phyloP scores from a whole-genome alignment of 2,113 vertebrate species.

The Arothron firmamentum region DNA sequence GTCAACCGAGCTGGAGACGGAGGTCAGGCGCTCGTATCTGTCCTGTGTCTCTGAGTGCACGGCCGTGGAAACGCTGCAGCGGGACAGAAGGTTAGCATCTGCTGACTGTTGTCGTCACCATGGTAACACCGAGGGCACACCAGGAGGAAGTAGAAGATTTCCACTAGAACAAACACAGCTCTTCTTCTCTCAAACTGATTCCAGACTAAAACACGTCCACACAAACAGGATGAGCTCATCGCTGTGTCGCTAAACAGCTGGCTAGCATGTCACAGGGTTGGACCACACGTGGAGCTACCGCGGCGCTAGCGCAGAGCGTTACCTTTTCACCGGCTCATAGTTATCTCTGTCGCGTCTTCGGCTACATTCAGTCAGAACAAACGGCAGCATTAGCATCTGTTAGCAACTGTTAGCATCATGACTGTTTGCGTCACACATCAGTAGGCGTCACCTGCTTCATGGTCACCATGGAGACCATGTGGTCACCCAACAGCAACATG shows the following conservation, averaged over 20 bases:
- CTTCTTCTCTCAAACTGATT: too few species aligned
- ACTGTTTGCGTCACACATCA: too few species aligned
- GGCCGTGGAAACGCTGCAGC: conserved; percentile 86
- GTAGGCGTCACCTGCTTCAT: too few species aligned
- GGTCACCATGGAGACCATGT: too few species aligned
- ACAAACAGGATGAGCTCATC: neutral
- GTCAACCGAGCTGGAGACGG: conserved; percentile 95
- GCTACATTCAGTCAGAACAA: conserved; percentile 41
- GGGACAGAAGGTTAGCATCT: conserved; percentile 6
- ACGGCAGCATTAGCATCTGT: conserved; percentile 7
- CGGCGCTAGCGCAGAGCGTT: conserved; percentile 12
- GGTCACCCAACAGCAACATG: too few species aligned
- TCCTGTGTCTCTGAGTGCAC: conserved; percentile 91
- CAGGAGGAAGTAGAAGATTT: conserved; percentile 12
- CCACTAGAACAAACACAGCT: neutral
- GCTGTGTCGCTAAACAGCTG: conserved; percentile 4
- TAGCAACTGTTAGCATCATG: conserved; percentile 19
- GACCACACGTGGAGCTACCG: neutral
- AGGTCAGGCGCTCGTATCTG: conserved; percentile 93
- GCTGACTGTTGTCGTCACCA: neutral
- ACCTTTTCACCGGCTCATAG: conserved; percentile 73
- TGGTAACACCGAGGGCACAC: conserved; percentile 1
- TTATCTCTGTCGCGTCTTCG: conserved; percentile 69
- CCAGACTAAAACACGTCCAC: neutral
- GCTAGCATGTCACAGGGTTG: conserved; percentile 44